Evolutionary conservation across 2,888 invertebrate species (phyloP), one percentile per base, ranked within the genome.

Genomic region (Limenitis camilla): DNA sequence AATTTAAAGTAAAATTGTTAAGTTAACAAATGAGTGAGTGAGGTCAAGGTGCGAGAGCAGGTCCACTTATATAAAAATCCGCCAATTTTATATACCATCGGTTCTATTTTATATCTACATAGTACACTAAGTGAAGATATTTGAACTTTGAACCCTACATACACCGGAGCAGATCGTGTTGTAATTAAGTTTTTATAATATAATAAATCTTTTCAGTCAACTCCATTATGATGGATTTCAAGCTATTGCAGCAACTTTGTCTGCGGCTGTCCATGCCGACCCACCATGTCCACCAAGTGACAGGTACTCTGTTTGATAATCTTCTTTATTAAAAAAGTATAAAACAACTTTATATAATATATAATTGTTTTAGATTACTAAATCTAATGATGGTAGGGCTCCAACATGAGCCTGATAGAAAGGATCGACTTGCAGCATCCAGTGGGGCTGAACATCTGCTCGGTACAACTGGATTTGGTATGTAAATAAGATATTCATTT

Each of bases 201-300:
- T 40, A 40, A 19, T 40, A n/a, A 27, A 36, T 36, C 40, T 5
- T 87, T 89, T 33, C 76, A 99, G 99, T 68, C 99, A 99, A 79
- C 87, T 99, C 48, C 96, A 95, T 78, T 99, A 99, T 72, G 99
- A 99, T 91, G 99, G 99, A 0, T 94, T 97, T 76, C 96, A 97
- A 74, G 92, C 93, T n/a, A 88, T 98, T 45, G 99, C 98, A 0
- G 92, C 96, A 0, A 93, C 92, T 45, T 78, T 99, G 52, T 93
- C 96, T 0, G 91, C 92, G 48, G 88, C 94, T 32, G 94, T 96
- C 0, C 95, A 97, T 68, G 95, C 97, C 0, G 96, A 97, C 64
- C 96, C 97, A 31, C 94, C 96, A 0, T 98, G 98, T 72, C 96
- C 99, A 0, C 99, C 85, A 0, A 99, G 99, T 35, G 99, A 99